Conservation (phyloP, 92 coral and sea anemone species). For the Parazoanthus atlanticus region DNA sequence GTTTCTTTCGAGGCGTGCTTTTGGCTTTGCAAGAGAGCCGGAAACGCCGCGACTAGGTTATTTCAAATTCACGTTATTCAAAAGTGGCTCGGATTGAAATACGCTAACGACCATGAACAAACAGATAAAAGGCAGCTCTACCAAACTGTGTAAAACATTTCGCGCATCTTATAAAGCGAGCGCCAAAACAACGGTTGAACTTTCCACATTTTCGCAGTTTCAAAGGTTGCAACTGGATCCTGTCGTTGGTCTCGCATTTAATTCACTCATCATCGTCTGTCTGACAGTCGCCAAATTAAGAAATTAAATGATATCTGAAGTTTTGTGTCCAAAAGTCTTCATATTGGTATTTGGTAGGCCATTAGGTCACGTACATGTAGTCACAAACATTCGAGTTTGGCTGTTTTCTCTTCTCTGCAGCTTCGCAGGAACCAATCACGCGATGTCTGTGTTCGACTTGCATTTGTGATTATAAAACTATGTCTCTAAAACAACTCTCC, state of each 20-base stretch:
- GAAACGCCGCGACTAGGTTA: not conserved
- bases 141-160: not conserved
- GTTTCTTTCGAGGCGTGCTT: too few species aligned
- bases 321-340: not conserved
- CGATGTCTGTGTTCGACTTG: not conserved
- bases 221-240: not conserved
- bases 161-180: not conserved
- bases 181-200: not conserved
- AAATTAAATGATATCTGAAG: too few species aligned
- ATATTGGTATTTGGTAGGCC: not conserved
- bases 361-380: too few species aligned
- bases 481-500: too few species aligned
- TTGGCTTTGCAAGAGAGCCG: not conserved
- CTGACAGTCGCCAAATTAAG: too few species aligned
- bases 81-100: constrained; percentile 7
- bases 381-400: not conserved
- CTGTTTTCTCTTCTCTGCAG: constrained; percentile 6
- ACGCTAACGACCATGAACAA: not conserved
- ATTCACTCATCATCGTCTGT: too few species aligned
- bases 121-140: constrained; percentile 4
- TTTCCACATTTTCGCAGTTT: not conserved
- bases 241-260: not conserved
- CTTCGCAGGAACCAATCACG: constrained; percentile 2
- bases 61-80: not conserved
- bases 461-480: not conserved